Base-by-base conservation (phyloP, 1,140 invertebrate genomes). In the Drosophila baimaii region DNA sequence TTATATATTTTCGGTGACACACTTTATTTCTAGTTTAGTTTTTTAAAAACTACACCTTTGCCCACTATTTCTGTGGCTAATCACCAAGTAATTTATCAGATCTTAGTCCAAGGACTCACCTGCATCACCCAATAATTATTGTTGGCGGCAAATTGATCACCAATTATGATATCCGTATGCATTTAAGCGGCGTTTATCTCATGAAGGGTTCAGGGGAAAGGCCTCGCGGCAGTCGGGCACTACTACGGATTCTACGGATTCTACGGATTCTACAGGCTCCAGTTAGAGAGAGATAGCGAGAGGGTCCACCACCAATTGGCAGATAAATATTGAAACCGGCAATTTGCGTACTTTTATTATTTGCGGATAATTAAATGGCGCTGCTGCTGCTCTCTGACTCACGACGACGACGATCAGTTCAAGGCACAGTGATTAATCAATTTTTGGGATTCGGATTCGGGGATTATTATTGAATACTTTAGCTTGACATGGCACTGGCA, bases 141-240 rank as follows among this genome's bases (percentile, higher is more conserved):
- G 90, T 84, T 91, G 90, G 77, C 76, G 85, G 85, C 81, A 89
- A 92, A 91, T 74, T 91, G 91, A 81, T 92, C 91, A 74, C 91
- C 89, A 79, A 92, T 91, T 85, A 91, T 90, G 63, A 92, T 92
- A 92, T 92, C 91, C 91, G 90, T 92, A 92, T 92, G 91, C 91
- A 91, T 91, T 91, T 91, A 91, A 76, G 84, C 74, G 74, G 79
- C 88, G 84, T 85, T 90, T 64, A 76, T 76, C 33, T 64, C 74
- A 74, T 69, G 86, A 64, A 83, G 47, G 43, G 56, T 43, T 17
- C 39, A 66, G 61, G 65, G 61, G 43, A 31, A 52, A 31, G 17
- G 65, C 61, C 62, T 64, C 17, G 58, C 47, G 66, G 61, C 47
- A 31, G 13, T 27, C 56, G 29, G 62, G 37, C 13, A 27, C 29